Conservation (phyloP, 2,113 vertebrate species). For the Python bivittatus region DNA sequence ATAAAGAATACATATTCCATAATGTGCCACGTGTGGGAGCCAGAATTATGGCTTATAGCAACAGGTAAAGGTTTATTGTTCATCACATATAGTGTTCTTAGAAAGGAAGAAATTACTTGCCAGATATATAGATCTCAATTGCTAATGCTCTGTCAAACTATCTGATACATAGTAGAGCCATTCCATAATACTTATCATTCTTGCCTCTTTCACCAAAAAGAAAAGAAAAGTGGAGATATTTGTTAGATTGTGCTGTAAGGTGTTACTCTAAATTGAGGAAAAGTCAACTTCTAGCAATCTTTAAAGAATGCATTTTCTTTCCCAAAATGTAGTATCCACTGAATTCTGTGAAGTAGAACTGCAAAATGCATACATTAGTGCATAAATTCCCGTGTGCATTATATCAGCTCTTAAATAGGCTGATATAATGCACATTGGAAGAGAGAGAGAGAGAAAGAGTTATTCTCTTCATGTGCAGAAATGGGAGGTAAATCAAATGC, state of each 20-base stretch:
- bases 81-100: background rate
- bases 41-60: background rate
- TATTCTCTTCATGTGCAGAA: background rate
- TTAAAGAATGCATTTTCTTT: background rate
- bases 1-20: background rate
- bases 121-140: background rate
- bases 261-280: background rate
- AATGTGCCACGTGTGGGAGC: background rate
- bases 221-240: background rate
- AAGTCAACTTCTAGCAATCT: background rate
- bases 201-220: background rate
- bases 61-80: background rate
- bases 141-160: background rate
- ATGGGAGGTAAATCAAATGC: slow-evolving; percentile 13
- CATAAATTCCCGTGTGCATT: background rate
- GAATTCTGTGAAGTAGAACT: background rate
- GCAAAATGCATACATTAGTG: background rate
- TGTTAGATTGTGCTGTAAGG: background rate
- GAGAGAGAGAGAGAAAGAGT: background rate
- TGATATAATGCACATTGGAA: background rate
- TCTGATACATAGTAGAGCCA: background rate
- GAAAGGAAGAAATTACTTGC: background rate
- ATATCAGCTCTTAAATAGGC: background rate
- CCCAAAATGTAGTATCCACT: background rate
- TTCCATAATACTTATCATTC: background rate